phyloP scores from a whole-genome alignment of 2,113 vertebrate genomes.

The Rhinogobius similis region DNA sequence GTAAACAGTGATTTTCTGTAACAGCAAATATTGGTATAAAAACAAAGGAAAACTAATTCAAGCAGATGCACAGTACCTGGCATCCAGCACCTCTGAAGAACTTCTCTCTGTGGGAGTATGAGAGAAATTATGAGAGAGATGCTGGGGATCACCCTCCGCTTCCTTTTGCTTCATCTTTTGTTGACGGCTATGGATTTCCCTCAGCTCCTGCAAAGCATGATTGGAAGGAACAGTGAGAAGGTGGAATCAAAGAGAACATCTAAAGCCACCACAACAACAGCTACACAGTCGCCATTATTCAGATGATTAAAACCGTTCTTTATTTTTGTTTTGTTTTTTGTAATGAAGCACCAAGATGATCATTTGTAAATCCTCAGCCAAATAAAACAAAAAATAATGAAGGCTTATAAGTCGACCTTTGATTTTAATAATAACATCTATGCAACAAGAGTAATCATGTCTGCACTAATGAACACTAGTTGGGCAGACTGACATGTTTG shows the following conservation, averaged over 20 bases:
- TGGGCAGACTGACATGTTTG: neutral
- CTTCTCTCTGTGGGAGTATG: constrained; percentile 60
- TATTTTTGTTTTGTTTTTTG: constrained; percentile 4
- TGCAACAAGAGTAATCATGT: neutral
- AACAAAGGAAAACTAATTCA: neutral
- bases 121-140: constrained; percentile 48
- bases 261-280: constrained; percentile 25
- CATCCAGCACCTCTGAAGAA: constrained; percentile 68
- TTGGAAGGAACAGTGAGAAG: constrained; percentile 62
- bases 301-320: constrained; percentile 40
- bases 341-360: neutral
- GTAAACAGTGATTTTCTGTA: neutral
- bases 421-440: neutral
- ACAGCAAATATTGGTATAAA: neutral
- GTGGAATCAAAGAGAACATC: constrained; percentile 50
- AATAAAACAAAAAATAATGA: neutral
- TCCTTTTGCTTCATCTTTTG: constrained; percentile 90
- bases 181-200: constrained; percentile 93
- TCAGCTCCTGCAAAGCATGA: constrained; percentile 85
- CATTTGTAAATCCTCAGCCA: neutral
- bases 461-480: neutral
- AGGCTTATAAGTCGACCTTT: neutral
- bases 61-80: constrained; percentile 53
- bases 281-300: constrained; percentile 35
- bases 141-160: constrained; percentile 64